Conservation (phyloP, 2,888 invertebrate genomes). For the Microplitis manilae region DNA sequence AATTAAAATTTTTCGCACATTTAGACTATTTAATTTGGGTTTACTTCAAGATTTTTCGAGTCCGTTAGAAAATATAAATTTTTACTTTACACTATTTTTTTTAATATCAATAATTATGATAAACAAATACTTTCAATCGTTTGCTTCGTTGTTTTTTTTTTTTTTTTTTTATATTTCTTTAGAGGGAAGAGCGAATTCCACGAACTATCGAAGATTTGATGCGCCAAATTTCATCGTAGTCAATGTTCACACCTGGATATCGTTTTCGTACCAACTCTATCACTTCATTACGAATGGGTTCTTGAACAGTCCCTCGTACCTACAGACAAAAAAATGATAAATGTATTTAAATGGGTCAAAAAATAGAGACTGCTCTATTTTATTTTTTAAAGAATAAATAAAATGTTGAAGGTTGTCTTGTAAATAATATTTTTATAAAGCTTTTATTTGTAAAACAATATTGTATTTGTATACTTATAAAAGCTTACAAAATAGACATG, state of each 20-base stretch:
- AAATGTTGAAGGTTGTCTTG: no score
- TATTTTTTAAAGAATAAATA: constrained; percentile 3
- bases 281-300: constrained; percentile 57
- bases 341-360: background rate
- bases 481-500: no score
- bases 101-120: background rate
- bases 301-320: constrained; percentile 57
- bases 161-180: background rate
- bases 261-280: constrained; percentile 47
- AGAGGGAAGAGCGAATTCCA: constrained; percentile 54
- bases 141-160: background rate
- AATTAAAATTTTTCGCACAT: no score
- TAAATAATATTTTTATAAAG: no score
- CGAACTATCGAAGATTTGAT: constrained; percentile 57
- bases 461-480: no score
- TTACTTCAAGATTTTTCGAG: no score
- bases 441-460: no score
- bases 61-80: background rate
- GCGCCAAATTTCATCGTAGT: constrained; percentile 59
- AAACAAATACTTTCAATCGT: background rate
- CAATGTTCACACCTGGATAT: constrained; percentile 43
- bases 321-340: constrained; percentile 41
- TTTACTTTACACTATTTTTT: background rate
- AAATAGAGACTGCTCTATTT: background rate
- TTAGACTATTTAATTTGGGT: no score